Evolutionary conservation across 2,797 vertebrate genomes (phyloP), one percentile per base, ranked within the genome.

Genomic region (Semotilus atromaculatus): DNA sequence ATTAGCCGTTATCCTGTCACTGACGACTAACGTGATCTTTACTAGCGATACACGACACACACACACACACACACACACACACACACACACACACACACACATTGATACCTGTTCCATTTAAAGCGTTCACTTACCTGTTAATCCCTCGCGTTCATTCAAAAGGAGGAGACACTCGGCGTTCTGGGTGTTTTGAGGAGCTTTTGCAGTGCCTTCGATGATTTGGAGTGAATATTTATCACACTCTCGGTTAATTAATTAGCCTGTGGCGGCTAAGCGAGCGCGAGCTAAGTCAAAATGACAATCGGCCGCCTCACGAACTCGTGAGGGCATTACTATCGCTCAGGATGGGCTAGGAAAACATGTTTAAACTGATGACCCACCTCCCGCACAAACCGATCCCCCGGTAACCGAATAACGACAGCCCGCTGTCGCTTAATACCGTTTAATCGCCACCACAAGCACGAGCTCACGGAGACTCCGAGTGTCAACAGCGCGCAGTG

Each of bases 401-500:
- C 51, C 76, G 55, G 68, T 16, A 21, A n/a, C 45, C 45, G 29
- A 83, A 70, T 26, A 55, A 83, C 85, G 83, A 79, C 83, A 86
- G 70, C 82, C 82, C 82, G 76, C 81, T 84, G 76, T 66, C 86
- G 77, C 81, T 92, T n/a, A 51, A 86, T 90, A 62, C 82, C 48
- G 82, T 87, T 75, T 40, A 84, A 84, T 80, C 48, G 31, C 78
- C 81, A 31, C 4, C 45, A 53, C 53, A 38, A 80, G 38, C 74
- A 58, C 82, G 74, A 71, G 62, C 18, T 55, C 74, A 7, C 64
- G 48, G 67, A 92, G 90, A 93, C 88, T 64, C 91, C 94, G 92
- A 94, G 93, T 94, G 94, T 93, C 94, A 95, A 93, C 88, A 75
- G 77, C 81, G 83, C 88, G 81, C 82, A 26, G 43, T 10, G 77